These are phyloP conservation scores for Gopherus flavomarginatus DNA, from an alignment of 2,113 vertebrate species.

Conservation along the genomic window DNA sequence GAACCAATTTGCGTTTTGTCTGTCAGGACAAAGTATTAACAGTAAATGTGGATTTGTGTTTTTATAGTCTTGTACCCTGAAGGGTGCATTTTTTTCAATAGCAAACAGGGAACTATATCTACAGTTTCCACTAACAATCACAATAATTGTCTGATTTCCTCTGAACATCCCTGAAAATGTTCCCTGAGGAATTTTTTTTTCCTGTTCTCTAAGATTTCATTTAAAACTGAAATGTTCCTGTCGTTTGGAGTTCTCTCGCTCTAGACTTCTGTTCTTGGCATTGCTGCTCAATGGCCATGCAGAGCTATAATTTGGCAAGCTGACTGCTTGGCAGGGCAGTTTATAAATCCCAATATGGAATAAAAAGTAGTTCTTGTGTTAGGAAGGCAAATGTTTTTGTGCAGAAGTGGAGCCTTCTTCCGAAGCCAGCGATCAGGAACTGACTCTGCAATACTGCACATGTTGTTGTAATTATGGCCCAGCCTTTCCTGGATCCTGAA, in stretches of 20 bases:
- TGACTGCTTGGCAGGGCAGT: neutral
- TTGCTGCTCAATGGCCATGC: accelerated
- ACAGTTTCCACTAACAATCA: neutral
- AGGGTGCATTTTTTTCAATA: neutral
- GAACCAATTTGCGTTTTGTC: accelerated
- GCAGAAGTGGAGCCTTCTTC: slow-evolving; percentile 17
- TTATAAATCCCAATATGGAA: neutral
- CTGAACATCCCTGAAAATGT: neutral
- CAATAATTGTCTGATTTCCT: neutral
- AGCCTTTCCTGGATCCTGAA: slow-evolving; percentile 54
- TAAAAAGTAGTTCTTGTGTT: neutral
- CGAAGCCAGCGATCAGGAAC: neutral
- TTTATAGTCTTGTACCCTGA: neutral
- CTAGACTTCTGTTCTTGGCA: accelerated
- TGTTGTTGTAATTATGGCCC: slow-evolving; percentile 52
- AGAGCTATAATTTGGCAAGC: neutral
- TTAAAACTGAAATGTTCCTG: too few relatives aligned
- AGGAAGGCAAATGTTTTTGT: slow-evolving; percentile 36
- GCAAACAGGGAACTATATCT: neutral
- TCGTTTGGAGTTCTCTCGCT: neutral
- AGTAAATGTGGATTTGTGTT: neutral
- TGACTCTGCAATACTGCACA: neutral
- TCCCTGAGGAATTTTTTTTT: neutral
- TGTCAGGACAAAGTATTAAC: neutral
- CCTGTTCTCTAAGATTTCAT: neutral